phyloP scores from a whole-genome alignment of 2,113 vertebrate species.

The Hydropotes inermis region DNA sequence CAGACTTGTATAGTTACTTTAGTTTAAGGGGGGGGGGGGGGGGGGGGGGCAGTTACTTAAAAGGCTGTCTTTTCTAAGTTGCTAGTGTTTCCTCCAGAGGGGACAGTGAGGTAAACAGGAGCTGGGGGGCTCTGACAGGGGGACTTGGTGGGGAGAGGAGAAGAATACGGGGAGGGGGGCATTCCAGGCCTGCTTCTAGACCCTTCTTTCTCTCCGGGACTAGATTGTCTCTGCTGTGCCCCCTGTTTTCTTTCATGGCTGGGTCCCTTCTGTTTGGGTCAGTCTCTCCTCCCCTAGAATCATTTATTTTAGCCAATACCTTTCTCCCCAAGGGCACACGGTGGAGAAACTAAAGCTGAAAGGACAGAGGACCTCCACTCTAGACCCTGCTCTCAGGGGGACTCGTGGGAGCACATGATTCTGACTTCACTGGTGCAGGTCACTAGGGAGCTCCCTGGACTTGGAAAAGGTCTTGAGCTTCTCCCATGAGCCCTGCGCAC shows the following conservation, averaged over 20 bases:
- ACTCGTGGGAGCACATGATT: not conserved
- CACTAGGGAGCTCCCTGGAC: not conserved
- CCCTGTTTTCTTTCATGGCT: not conserved
- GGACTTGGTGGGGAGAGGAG: not conserved
- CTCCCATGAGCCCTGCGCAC: not conserved
- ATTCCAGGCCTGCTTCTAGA: not conserved
- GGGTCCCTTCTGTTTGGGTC: not conserved
- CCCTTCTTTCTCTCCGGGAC: not conserved
- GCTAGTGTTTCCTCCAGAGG: not conserved
- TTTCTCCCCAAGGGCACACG: not conserved
- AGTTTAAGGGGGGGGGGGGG: not conserved
- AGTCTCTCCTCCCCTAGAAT: not conserved
- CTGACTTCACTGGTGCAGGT: not conserved
- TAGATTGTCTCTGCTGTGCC: not conserved
- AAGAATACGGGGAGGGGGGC: not conserved
- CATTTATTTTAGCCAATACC: not conserved
- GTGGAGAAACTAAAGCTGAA: not conserved
- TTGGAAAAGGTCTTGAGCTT: not conserved
- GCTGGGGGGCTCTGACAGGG: not conserved
- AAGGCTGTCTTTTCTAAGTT: not conserved
- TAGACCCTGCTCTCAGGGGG: not conserved
- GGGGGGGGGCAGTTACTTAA: not conserved
- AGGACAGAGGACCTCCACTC: not conserved
- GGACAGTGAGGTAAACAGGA: not conserved
- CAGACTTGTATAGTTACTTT: not conserved